Conservation (phyloP, 2,113 vertebrate species). For the Pipa parva region DNA sequence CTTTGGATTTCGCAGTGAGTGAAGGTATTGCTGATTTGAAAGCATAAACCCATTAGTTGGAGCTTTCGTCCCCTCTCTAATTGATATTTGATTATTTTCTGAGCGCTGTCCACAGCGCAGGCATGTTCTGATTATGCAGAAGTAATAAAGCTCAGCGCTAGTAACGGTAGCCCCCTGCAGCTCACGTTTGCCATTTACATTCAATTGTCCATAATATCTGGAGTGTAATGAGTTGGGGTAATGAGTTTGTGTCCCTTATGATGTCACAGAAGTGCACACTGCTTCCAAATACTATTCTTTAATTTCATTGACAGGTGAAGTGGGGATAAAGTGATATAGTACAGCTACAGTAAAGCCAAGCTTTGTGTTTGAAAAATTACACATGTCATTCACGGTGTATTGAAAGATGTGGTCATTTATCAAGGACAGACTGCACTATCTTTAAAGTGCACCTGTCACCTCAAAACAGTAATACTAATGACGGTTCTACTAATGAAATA, state of each 20-base stretch:
- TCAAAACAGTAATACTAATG: too few relatives aligned
- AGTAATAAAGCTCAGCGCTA: not conserved
- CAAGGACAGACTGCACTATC: not conserved
- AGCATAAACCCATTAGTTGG: not conserved
- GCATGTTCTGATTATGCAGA: not conserved
- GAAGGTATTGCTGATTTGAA: not conserved
- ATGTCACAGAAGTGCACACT: conserved; percentile 3
- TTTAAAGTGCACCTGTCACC: too few relatives aligned
- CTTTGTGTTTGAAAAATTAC: too few relatives aligned
- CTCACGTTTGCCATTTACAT: not conserved
- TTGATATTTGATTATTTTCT: conserved; percentile 10
- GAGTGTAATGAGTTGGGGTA: conserved; percentile 7
- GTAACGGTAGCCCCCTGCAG: conserved; percentile 4
- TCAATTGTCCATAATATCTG: conserved; percentile 14
- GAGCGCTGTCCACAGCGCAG: not conserved
- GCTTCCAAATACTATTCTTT: not conserved
- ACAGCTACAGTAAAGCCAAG: not conserved
- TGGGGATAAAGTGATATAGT: not conserved
- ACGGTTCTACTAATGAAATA: too few relatives aligned
- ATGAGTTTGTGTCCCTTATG: conserved; percentile 16
- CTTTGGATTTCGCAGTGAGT: not conserved
- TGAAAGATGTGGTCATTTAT: not conserved
- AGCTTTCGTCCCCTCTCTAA: not conserved
- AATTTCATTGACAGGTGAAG: conserved; percentile 19
- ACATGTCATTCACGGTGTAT: too few relatives aligned